phyloP scores from a whole-genome alignment of 2,888 invertebrate genomes.

The Fabriciana adippe region DNA sequence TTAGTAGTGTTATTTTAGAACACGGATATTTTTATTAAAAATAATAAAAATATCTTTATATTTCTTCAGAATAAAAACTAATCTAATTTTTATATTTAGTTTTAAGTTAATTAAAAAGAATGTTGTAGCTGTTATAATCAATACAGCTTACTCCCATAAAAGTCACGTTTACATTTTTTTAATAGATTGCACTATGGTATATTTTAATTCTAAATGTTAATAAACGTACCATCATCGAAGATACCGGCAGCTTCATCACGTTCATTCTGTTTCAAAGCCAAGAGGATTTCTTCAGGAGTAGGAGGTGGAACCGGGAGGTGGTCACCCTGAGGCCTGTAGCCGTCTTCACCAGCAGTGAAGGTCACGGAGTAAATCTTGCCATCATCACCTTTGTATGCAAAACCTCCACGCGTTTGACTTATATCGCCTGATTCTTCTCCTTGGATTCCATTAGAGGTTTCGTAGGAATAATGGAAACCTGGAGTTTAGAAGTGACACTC shows the following conservation, averaged over 20 bases:
- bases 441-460: conserved; percentile 70
- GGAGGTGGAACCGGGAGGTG: conserved; percentile 83
- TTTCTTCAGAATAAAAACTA: too few species aligned
- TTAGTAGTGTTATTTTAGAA: too few species aligned
- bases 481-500: conserved; percentile 3
- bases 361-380: conserved; percentile 77
- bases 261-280: conserved; percentile 75
- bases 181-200: too few species aligned
- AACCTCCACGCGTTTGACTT: conserved; percentile 71
- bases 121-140: too few species aligned
- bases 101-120: too few species aligned
- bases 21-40: too few species aligned
- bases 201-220: too few species aligned
- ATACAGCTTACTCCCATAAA: too few species aligned
- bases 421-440: conserved; percentile 65
- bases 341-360: conserved; percentile 82
- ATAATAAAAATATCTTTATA: too few species aligned
- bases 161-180: too few species aligned
- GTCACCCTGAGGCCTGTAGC: conserved; percentile 79
- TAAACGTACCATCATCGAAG: conserved; percentile 72
- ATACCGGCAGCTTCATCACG: conserved; percentile 80
- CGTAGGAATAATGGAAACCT: conserved; percentile 69
- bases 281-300: conserved; percentile 79
- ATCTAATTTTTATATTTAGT: too few species aligned
- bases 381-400: conserved; percentile 82